Evolutionary conservation across 2,888 invertebrate genomes (phyloP), one percentile per base, ranked within the genome.

Genomic region (Limnephilus rhombicus): DNA sequence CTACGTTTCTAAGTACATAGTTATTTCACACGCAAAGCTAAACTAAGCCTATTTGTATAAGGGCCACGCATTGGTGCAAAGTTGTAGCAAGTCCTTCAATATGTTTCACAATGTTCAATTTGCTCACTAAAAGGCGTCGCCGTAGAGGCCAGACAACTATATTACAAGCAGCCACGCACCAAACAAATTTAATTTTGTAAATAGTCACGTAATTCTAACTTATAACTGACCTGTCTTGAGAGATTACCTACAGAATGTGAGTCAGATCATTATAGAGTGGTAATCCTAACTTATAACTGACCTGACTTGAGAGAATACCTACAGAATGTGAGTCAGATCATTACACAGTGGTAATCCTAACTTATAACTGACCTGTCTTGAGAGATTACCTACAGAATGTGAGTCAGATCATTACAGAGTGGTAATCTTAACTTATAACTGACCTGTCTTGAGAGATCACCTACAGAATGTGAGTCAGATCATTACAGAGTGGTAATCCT

Each of bases 11-110:
- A 68, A 68, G 24, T 68, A n/a, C 68, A 68, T 68, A 68, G 68
- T 68, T 87, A 87, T 45, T 37, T 87, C 49, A 89, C 88, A 89
- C 88, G n/a, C 88, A 89, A 89, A 89, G 88, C 88, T 89, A 89
- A 68, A 37, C 80, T 89, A 89, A 34, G 18, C 15, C 80, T 89
- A 89, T 89, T 9, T 68, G 68, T 68, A 80, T 92, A 91, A 83
- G 82, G 90, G 82, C 90, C 90, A 81, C 90, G 24, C 49, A 11
- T 89, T 81, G 90, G 82, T 83, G 90, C 90, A 82, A 49, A 90
- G 49, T 89, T 80, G 24, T 80, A 80, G 80, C 68, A 68, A 68
- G 68, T 68, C 68, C 24, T 68, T 68, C n/a, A 68, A 24, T 68
- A 68, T 68, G 68, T 68, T n/a, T 68, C 68, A 37, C 41, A 89